Percentiles rank a stretch among this genome's conserved stretches.
These are phyloP conservation scores for Sesia bembeciformis DNA, from an alignment of 2,888 invertebrate species.

Conservation along the genomic window DNA sequence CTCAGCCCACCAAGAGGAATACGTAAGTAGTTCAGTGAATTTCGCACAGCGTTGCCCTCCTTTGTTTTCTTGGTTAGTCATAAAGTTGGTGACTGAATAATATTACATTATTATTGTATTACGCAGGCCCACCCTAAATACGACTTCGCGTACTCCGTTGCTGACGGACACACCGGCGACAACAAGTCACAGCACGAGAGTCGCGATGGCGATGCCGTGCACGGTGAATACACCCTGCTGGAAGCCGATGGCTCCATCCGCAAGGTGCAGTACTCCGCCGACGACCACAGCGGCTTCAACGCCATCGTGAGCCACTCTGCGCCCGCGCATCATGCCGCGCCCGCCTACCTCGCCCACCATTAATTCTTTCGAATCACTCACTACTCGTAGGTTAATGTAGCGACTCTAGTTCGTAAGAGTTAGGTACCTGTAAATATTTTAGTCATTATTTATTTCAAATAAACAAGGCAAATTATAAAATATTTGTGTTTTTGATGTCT, in stretches of 20 bases:
- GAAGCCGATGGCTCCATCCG: slow-evolving; percentile 71
- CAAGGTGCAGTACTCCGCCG: slow-evolving; percentile 68
- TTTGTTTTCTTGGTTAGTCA: too few species aligned
- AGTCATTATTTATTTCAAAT: slow-evolving; percentile 12
- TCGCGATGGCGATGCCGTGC: slow-evolving; percentile 76
- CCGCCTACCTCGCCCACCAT: slow-evolving; percentile 29
- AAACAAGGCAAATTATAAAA: slow-evolving; percentile 7
- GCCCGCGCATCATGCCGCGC: slow-evolving; percentile 31
- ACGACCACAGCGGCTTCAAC: slow-evolving; percentile 69
- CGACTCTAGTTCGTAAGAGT: neutral
- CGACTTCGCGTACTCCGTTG: slow-evolving; percentile 72
- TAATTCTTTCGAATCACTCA: slow-evolving; percentile 9
- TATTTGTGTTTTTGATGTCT: too few species aligned
- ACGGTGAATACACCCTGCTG: slow-evolving; percentile 62
- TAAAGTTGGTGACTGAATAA: too few species aligned
- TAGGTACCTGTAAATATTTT: slow-evolving; percentile 1
- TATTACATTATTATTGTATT: neutral
- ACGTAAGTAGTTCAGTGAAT: slow-evolving; percentile 26
- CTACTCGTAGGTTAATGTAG: neutral
- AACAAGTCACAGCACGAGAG: slow-evolving; percentile 75
- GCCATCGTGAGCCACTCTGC: slow-evolving; percentile 56
- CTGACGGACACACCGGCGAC: slow-evolving; percentile 74
- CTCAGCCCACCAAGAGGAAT: slow-evolving; percentile 32
- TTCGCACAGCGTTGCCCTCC: too few species aligned
- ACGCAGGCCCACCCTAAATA: slow-evolving; percentile 73